These are phyloP conservation scores for Cheilosia grossa DNA, from an alignment of 2,888 invertebrate genomes.

Conservation along the genomic window DNA sequence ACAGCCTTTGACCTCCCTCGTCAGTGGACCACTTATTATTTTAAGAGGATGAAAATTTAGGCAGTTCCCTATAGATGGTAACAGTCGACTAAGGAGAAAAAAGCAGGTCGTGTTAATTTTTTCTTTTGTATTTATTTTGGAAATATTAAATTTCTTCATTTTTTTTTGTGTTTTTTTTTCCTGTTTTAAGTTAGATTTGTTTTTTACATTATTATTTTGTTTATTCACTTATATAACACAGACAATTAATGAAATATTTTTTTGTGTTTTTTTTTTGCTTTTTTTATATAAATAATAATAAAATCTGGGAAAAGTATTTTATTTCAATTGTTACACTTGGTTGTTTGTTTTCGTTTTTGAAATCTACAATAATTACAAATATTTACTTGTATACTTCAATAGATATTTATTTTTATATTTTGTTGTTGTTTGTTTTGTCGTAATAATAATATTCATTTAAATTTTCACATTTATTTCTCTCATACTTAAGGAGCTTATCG, in stretches of 20 bases:
- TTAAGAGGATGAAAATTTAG: too few species aligned
- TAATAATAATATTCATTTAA: conserved; percentile 65
- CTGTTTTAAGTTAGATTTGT: conserved; percentile 66
- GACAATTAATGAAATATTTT: conserved; percentile 76
- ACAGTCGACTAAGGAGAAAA: background rate
- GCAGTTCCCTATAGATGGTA: too few species aligned
- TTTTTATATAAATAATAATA: conserved; percentile 75
- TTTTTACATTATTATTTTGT: conserved; percentile 60
- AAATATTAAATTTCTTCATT: conserved; percentile 73
- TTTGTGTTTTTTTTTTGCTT: conserved; percentile 62
- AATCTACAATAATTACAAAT: conserved; percentile 74
- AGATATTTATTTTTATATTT: conserved; percentile 56
- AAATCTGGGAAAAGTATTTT: conserved; percentile 73
- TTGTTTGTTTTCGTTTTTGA: conserved; percentile 51
- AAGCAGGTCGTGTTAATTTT: conserved; percentile 43
- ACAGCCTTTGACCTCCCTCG: too few species aligned
- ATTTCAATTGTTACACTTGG: conserved; percentile 62
- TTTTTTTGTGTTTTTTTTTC: conserved; percentile 40
- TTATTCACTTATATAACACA: conserved; percentile 76
- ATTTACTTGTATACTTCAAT: conserved; percentile 68
- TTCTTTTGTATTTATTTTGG: conserved; percentile 74
- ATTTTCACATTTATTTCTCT: conserved; percentile 64
- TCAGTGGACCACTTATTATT: too few species aligned
- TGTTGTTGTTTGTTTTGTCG: conserved; percentile 47
- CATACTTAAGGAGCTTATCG: conserved; percentile 68